Evolutionary conservation across 37 sponge, comb jelly and placozoan genomes (phyloP), one percentile per base, ranked within the genome.

Genomic region (Spongilla lacustris): DNA sequence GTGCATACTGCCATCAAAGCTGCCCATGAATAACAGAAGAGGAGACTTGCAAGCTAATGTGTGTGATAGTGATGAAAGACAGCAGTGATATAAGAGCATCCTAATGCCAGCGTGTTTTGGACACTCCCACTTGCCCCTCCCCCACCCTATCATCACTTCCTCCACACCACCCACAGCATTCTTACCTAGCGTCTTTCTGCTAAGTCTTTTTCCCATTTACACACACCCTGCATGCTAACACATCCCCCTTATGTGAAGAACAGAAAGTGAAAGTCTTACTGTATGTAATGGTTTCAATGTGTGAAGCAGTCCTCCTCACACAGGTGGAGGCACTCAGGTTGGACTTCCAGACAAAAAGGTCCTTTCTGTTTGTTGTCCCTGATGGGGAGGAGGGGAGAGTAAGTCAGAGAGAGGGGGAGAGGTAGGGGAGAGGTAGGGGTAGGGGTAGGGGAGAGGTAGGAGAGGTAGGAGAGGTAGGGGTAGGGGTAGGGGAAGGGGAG

Each of bases 1-100:
- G 21, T 77, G 75, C 34, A 95, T 49, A 29, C 36, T 33, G 3
- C 92, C 95, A 70, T 85, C 73, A 28, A 30, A 69, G 81, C 74
- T 81, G 41, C 90, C 95, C 82, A 82, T 85, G 88, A 92, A 95
- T 30, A 95, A 78, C 73, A 95, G 78, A 27, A 95, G 89, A 13
- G 95, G 95, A 27, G 79, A 74, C 78, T 95, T 95, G 83, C 38
- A 79, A 11, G 95, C 95, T 95, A 48, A 0, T 37, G 77, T 34
- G 10, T n/a, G 58, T 17, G 28, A 75, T 23, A 13, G 32, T n/a
- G n/a, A n/a, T n/a, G n/a, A n/a, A n/a, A n/a, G n/a, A n/a, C n/a
- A n/a, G n/a, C n/a, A n/a, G n/a, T n/a, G n/a, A n/a, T n/a, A n/a
- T n/a, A n/a, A n/a, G n/a, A n/a, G n/a, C n/a, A n/a, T n/a, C n/a